phyloP scores from a whole-genome alignment of 35 echinoderm and acorn worm species.

The Nesometra sesokonis region DNA sequence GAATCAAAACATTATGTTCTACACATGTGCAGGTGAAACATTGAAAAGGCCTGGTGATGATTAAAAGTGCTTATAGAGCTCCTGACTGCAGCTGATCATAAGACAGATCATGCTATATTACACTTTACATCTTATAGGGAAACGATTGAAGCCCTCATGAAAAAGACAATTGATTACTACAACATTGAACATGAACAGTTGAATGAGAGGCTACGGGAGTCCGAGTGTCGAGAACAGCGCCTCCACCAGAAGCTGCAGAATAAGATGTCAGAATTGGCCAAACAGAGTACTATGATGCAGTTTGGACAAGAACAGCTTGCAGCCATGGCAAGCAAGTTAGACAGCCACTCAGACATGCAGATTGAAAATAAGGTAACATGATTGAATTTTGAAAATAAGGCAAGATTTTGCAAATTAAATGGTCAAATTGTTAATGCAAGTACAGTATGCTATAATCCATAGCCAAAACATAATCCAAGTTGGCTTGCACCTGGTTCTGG shows the following conservation, averaged over 20 bases:
- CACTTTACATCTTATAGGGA: neutral
- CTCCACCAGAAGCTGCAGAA: neutral
- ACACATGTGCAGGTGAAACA: too few species aligned
- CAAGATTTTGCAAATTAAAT: too few species aligned
- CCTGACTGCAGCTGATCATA: too few species aligned
- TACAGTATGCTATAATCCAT: too few species aligned
- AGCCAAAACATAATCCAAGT: too few species aligned
- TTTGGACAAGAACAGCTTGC: neutral
- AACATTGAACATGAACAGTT: neutral
- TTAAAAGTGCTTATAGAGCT: too few species aligned
- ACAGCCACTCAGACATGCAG: neutral
- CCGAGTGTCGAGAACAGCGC: neutral
- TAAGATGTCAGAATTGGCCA: neutral
- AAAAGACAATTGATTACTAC: neutral
- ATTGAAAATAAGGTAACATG: neutral
- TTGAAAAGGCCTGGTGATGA: too few species aligned
- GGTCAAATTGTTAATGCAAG: too few species aligned
- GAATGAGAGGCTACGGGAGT: neutral
- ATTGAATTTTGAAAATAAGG: too few species aligned
- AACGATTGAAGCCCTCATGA: neutral
- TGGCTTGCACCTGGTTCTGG: too few species aligned
- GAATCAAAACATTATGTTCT: too few species aligned
- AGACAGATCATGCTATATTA: neutral
- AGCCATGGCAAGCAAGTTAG: neutral
- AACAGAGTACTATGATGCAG: neutral